Conservation (phyloP, 1,140 invertebrate genomes). For the Aphis gossypii region DNA sequence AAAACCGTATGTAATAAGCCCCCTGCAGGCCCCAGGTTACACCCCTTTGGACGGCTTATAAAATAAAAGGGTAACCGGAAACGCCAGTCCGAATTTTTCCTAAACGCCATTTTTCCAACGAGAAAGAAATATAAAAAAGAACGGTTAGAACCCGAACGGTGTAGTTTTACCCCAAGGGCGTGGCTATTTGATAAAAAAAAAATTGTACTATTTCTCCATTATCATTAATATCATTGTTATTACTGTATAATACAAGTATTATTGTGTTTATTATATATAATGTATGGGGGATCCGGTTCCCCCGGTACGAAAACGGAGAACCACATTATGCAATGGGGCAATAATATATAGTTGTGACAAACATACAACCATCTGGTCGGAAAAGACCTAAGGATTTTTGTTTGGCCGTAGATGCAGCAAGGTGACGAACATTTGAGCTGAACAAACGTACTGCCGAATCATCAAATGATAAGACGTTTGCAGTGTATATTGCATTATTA, state of each 20-base stretch:
- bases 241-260: slow-evolving; percentile 52
- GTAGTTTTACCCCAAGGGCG: slow-evolving; percentile 57
- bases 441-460: slow-evolving; percentile 46
- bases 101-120: slow-evolving; percentile 56
- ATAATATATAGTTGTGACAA: slow-evolving; percentile 21
- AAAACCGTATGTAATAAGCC: slow-evolving; percentile 54
- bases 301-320: slow-evolving; percentile 45
- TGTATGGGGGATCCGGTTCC: slow-evolving; percentile 54
- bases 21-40: slow-evolving; percentile 41
- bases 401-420: background rate
- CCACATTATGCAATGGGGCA: slow-evolving; percentile 47
- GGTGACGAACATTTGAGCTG: slow-evolving; percentile 24
- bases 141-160: slow-evolving; percentile 52
- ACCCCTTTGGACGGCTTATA: slow-evolving; percentile 33
- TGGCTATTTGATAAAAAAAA: slow-evolving; percentile 55
- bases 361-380: slow-evolving; percentile 40
- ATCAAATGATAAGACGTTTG: slow-evolving; percentile 34
- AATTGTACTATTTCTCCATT: slow-evolving; percentile 56
- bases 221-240: slow-evolving; percentile 58
- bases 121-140: slow-evolving; percentile 44
- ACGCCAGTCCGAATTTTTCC: slow-evolving; percentile 58
- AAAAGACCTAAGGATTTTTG: slow-evolving; percentile 11
- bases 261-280: slow-evolving; percentile 49
- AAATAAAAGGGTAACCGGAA: slow-evolving; percentile 58
- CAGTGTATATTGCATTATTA: background rate